Conservation (phyloP, 2,888 invertebrate genomes). For the Raillietiella orientalis region DNA sequence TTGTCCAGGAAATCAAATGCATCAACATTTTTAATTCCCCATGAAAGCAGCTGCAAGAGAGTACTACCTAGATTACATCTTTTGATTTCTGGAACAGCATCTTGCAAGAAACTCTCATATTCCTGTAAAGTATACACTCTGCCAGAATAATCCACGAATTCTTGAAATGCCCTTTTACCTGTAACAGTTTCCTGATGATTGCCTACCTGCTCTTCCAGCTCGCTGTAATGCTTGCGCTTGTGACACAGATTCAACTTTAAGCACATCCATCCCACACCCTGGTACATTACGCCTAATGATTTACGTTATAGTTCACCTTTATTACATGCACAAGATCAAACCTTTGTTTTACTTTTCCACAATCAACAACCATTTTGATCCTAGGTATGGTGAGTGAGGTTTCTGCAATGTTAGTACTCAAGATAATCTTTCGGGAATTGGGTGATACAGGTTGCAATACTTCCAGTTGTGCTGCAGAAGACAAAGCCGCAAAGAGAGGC, state of each 20-base stretch:
- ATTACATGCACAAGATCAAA: too few relatives aligned
- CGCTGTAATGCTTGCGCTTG: conserved; percentile 81
- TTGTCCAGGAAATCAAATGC: conserved; percentile 70
- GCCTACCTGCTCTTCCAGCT: conserved; percentile 66
- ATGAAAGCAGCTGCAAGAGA: conserved; percentile 43
- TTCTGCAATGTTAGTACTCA: conserved; percentile 24
- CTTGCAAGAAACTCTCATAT: conserved; percentile 30
- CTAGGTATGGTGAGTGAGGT: conserved; percentile 28
- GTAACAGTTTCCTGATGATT: conserved; percentile 54
- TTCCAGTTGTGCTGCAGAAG: conserved; percentile 16
- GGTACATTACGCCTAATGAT: too few relatives aligned
- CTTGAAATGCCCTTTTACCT: too few relatives aligned
- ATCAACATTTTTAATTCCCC: conserved; percentile 38
- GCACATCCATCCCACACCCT: conserved; percentile 47
- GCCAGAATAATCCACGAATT: too few relatives aligned
- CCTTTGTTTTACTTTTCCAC: conserved; percentile 73
- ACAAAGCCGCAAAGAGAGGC: conserved; percentile 20
- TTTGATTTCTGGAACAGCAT: conserved; percentile 58
- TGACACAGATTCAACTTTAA: conserved; percentile 47
- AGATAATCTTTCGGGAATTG: conserved; percentile 18
- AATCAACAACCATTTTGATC: conserved; percentile 63
- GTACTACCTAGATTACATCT: conserved; percentile 35
- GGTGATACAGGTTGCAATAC: conserved; percentile 16
- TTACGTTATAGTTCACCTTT: too few relatives aligned
- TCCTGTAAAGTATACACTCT: conserved; percentile 20